These are phyloP conservation scores for Lethrus apterus DNA, from an alignment of 1,140 invertebrate genomes.

Conservation along the genomic window DNA sequence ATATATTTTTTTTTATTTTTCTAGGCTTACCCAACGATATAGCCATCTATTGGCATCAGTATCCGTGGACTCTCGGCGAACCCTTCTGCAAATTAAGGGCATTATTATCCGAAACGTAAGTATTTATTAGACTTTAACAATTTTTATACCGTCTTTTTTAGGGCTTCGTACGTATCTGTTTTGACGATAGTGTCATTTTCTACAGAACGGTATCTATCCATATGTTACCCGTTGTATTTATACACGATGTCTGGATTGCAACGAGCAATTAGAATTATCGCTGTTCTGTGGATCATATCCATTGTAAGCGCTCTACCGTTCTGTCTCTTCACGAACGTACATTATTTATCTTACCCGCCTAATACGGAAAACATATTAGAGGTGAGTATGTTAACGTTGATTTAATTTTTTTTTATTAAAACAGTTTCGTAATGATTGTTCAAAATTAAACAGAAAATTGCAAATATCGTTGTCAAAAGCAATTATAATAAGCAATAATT, in stretches of 20 bases:
- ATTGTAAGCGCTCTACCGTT: slow-evolving; percentile 73
- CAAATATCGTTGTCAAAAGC: not conserved
- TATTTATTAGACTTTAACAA: slow-evolving; percentile 23
- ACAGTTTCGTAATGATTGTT: not conserved
- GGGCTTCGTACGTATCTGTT: slow-evolving; percentile 82
- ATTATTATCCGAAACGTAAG: slow-evolving; percentile 78
- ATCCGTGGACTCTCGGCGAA: slow-evolving; percentile 80
- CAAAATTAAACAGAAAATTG: not conserved
- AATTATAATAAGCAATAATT: not conserved
- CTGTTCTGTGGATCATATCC: slow-evolving; percentile 69
- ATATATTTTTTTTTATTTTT: too few relatives aligned
- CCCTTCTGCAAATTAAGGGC: slow-evolving; percentile 70
- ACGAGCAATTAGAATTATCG: slow-evolving; percentile 73
- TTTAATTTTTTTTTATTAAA: not conserved
- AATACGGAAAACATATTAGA: slow-evolving; percentile 17
- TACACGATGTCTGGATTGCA: slow-evolving; percentile 74
- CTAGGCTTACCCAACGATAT: slow-evolving; percentile 83
- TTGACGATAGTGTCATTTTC: slow-evolving; percentile 86
- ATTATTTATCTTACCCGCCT: slow-evolving; percentile 62
- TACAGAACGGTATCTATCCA: slow-evolving; percentile 81
- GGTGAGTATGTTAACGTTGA: slow-evolving; percentile 8
- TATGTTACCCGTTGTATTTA: slow-evolving; percentile 79
- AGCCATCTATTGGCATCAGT: slow-evolving; percentile 85
- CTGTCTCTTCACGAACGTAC: slow-evolving; percentile 59
- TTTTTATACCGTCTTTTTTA: slow-evolving; percentile 37